Conservation (phyloP, 2,797 vertebrate species). For the Hirundo rustica region DNA sequence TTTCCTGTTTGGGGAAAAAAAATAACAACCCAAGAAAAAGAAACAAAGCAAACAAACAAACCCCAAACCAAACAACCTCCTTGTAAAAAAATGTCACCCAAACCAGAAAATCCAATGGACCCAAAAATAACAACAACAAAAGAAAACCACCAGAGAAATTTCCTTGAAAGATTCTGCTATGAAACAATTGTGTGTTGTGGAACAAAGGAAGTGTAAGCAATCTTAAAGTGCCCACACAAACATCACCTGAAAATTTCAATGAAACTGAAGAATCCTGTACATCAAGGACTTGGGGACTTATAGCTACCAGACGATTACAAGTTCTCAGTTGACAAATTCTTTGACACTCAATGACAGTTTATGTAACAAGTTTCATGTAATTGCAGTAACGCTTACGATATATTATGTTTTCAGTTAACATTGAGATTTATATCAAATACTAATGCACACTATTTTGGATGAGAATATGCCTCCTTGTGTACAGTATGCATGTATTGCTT, state of each 20-base stretch:
- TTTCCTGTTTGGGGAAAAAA: background rate
- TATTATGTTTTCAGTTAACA: background rate
- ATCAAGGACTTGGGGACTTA: background rate
- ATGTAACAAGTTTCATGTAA: background rate
- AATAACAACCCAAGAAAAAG: background rate
- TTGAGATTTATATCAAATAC: background rate
- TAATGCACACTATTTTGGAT: background rate
- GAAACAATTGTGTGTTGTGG: background rate
- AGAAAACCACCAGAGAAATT: background rate
- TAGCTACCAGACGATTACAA: background rate
- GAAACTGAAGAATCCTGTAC: background rate
- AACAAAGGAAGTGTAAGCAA: background rate
- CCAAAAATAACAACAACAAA: background rate
- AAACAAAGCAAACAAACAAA: background rate
- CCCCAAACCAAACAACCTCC: background rate
- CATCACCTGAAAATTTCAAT: background rate
- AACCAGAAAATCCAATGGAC: background rate
- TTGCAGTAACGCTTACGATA: background rate
- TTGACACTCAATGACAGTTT: background rate
- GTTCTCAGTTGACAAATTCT: background rate
- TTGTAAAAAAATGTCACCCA: background rate
- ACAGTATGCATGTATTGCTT: constrained; percentile 22
- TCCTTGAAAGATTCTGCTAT: background rate
- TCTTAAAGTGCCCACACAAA: background rate
- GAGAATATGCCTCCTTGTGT: background rate